These are phyloP conservation scores for Neria commutata DNA, from an alignment of 2,888 invertebrate species.

Conservation along the genomic window DNA sequence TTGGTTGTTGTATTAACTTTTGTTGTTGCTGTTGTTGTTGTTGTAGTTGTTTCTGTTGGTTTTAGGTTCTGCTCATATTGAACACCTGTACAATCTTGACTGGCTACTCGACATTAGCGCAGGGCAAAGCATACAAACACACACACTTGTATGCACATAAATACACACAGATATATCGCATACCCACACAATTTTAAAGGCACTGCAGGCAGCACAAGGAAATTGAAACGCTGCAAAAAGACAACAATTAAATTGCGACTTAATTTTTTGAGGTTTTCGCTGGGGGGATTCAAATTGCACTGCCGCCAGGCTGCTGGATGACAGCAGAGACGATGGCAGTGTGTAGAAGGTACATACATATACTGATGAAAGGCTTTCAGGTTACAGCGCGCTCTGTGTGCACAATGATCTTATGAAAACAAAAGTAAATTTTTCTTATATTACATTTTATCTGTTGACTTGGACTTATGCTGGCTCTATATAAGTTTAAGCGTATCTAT, in stretches of 20 bases:
- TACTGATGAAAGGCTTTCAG: too few species aligned
- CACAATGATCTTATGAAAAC: too few species aligned
- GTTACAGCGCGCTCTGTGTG: too few species aligned
- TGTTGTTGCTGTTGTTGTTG: constrained; percentile 2
- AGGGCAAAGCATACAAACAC: neutral
- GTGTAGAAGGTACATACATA: too few species aligned
- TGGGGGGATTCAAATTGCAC: too few species aligned
- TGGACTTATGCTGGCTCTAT: too few species aligned
- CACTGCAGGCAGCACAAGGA: neutral
- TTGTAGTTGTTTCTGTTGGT: constrained; percentile 1
- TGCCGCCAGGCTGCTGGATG: too few species aligned
- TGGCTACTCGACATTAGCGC: neutral
- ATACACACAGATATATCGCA: neutral
- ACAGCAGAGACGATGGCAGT: too few species aligned
- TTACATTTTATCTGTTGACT: too few species aligned
- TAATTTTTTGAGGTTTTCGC: too few species aligned
- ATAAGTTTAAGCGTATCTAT: too few species aligned
- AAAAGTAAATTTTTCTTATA: too few species aligned
- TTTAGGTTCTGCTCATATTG: neutral
- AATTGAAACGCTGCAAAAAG: neutral
- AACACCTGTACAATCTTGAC: constrained; percentile 3
- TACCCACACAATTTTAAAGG: neutral
- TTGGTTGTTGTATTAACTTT: neutral
- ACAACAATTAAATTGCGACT: constrained; percentile 23
- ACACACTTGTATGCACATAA: neutral